phyloP scores from a whole-genome alignment of 2,113 vertebrate genomes.

The Rhinopomastus cyanomelas region DNA sequence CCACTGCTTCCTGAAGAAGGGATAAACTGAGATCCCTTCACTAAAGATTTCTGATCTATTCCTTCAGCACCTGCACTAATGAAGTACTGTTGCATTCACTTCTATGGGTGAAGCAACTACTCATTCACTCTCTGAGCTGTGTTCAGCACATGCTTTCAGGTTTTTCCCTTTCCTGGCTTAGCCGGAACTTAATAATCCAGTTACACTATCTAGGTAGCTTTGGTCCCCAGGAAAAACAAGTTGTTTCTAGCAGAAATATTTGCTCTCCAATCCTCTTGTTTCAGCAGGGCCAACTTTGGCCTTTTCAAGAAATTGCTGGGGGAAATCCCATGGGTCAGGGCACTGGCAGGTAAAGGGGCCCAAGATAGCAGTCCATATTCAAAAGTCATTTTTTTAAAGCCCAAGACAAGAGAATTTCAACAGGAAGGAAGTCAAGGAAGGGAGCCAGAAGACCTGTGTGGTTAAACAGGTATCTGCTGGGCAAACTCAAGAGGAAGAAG shows the following conservation, averaged over 20 bases:
- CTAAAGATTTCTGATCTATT: not conserved
- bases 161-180: not conserved
- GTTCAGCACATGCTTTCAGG: accelerated
- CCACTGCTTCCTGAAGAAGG: not conserved
- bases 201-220: not conserved
- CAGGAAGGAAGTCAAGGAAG: too few species aligned
- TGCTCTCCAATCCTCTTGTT: not conserved
- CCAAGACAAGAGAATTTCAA: too few species aligned
- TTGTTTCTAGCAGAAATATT: not conserved
- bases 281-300: too few species aligned
- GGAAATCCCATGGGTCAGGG: too few species aligned
- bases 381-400: too few species aligned
- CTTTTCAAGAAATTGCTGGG: too few species aligned
- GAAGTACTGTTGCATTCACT: not conserved
- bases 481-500: too few species aligned
- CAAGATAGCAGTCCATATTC: too few species aligned
- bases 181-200: not conserved
- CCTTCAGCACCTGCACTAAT: not conserved
- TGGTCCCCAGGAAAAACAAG: not conserved
- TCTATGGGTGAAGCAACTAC: not conserved
- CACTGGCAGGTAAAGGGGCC: too few species aligned
- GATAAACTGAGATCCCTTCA: slow-evolving; percentile 19
- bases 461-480: too few species aligned
- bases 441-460: too few species aligned
- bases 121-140: not conserved